These are phyloP conservation scores for Channa argus DNA, from an alignment of 2,113 vertebrate species.

Conservation along the genomic window DNA sequence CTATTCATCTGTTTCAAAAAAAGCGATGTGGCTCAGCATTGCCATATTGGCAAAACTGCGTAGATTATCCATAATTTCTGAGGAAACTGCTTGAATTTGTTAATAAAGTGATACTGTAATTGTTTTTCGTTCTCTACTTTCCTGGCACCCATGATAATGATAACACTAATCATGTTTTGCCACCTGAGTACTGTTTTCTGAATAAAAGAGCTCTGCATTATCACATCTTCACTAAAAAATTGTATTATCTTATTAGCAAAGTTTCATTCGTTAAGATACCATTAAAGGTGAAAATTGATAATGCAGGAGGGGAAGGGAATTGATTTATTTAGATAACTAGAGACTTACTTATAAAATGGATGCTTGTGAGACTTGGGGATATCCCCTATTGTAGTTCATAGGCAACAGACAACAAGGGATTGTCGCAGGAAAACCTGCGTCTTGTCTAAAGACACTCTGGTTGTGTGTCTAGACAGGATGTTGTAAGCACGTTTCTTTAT, in stretches of 20 bases:
- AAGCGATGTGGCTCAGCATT: not conserved
- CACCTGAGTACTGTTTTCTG: not conserved
- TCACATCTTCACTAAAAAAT: slow-evolving; percentile 30
- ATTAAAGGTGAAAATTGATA: slow-evolving; percentile 15
- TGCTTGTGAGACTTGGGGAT: slow-evolving; percentile 17
- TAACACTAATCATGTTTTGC: slow-evolving; percentile 24
- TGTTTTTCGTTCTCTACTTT: slow-evolving; percentile 33
- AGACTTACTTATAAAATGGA: slow-evolving; percentile 10
- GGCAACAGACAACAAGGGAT: slow-evolving; percentile 51
- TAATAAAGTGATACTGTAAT: not conserved
- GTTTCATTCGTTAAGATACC: slow-evolving; percentile 5
- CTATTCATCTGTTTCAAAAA: slow-evolving; percentile 12
- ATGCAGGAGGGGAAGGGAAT: not conserved
- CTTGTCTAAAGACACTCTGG: slow-evolving; percentile 19
- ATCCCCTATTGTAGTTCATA: slow-evolving; percentile 48
- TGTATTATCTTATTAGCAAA: slow-evolving; percentile 33
- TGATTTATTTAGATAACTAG: slow-evolving; percentile 14
- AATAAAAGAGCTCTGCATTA: slow-evolving; percentile 4
- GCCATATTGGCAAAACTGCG: slow-evolving; percentile 1
- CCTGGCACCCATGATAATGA: not conserved
- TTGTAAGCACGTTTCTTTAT: slow-evolving; percentile 47
- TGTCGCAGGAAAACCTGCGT: slow-evolving; percentile 9
- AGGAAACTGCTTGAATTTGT: slow-evolving; percentile 11
- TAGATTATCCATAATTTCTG: not conserved
- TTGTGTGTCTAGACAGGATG: slow-evolving; percentile 69